Evolutionary conservation across 1,140 invertebrate species (phyloP), one percentile per base, ranked within the genome.

Genomic region (Hylyphantes graminicola): DNA sequence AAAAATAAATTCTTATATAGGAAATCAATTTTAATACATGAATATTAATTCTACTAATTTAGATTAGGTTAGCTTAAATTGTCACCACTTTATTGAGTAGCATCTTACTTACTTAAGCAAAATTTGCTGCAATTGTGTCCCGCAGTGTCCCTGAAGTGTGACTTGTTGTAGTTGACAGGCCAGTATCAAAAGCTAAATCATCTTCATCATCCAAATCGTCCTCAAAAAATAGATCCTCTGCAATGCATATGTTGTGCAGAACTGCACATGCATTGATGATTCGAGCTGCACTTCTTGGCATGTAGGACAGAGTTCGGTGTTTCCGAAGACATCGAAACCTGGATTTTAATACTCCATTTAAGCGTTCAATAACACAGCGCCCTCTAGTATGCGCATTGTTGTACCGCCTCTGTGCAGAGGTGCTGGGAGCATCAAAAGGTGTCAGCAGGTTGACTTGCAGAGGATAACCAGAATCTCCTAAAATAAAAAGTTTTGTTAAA

Each of bases 241-340:
- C 3, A 15, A 57, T 74, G 50, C 72, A 74, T 10, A 74, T 74
- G 35, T 74, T 74, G 21, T 74, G 72, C 8, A 74, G 53, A 15
- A 74, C n/a, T 7, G 51, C 50, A 19, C 53, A 74, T 8, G 72
- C 53, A 15, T 54, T 74, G 0, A 74, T 74, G 11, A 74, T 74
- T 55, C n/a, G 8, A 11, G 15, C 50, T n/a, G 72, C 50, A 5
- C 7, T 74, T 8, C 12, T 17, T 2, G 72, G 72, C 17, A 3
- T 10, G 35, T 74, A 74, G 0, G 53, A 17, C 0, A 74, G 17
- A 3, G n/a, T 48, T 13, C 72, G 50, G n/a, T 51, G n/a, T 55
- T 51, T 17, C 15, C 35, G 2, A 6, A 74, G 55, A n/a, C 53
- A 51, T 12, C n/a, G 48, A 54, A 51, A 74, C 10, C 51, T 11